Percentiles rank a stretch among this genome's conserved stretches.
Evolutionary conservation across 2,113 vertebrate genomes (phyloP).

Genomic region (Benitochromis conjunctus): DNA sequence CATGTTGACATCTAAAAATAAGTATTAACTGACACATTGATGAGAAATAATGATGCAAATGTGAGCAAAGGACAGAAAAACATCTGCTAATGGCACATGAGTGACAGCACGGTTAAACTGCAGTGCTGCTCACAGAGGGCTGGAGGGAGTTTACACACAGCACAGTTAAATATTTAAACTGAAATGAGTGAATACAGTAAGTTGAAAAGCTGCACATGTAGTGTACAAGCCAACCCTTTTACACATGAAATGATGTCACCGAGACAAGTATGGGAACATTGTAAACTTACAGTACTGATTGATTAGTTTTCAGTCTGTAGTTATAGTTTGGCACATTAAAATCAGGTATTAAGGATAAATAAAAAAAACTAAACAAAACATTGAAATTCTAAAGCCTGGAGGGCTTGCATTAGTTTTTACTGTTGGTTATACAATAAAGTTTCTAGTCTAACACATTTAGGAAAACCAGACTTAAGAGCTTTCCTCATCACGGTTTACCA

Average conservation of each 20-base stretch:
- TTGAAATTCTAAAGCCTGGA: background rate
- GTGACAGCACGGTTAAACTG: background rate
- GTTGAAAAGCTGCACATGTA: background rate
- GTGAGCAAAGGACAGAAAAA: background rate
- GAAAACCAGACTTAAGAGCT: background rate
- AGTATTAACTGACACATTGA: constrained; percentile 19
- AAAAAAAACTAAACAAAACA: background rate
- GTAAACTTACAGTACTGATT: background rate
- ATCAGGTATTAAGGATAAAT: background rate
- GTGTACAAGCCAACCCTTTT: background rate
- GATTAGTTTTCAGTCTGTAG: constrained; percentile 12
- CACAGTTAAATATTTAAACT: background rate
- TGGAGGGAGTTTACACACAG: background rate
- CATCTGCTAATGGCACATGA: background rate
- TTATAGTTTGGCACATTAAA: constrained; percentile 8
- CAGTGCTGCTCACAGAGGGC: background rate
- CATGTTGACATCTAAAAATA: constrained; percentile 16
- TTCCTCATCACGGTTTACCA: background rate
- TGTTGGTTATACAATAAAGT: background rate
- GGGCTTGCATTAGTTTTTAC: background rate
- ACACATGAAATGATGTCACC: background rate
- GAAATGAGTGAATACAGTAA: background rate
- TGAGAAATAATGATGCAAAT: constrained; percentile 10
- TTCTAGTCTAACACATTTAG: background rate
- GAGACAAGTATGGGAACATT: background rate